Evolutionary conservation across 2,113 vertebrate species (phyloP).

Genomic region (Tamias sibiricus): DNA sequence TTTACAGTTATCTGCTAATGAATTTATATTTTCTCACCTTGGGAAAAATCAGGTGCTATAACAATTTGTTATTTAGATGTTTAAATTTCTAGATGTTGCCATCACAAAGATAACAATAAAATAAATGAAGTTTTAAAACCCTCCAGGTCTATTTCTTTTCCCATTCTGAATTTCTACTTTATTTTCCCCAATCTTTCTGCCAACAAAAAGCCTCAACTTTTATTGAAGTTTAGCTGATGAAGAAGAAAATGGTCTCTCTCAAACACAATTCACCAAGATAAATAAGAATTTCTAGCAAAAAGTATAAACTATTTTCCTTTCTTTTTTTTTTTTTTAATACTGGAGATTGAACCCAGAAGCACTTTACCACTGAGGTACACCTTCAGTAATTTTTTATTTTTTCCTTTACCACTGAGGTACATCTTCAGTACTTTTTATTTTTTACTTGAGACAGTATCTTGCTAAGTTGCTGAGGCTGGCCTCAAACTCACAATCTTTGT

Average conservation of each 20-base stretch:
- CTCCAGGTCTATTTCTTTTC: not conserved
- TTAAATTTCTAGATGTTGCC: constrained; percentile 46
- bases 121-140: not conserved
- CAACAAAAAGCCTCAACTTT: constrained; percentile 34
- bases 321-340: too few species aligned
- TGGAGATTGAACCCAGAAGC: too few species aligned
- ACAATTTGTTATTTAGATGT: not conserved
- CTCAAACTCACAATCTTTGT: too few species aligned
- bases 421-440: too few species aligned
- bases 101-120: constrained; percentile 51
- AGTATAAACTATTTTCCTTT: not conserved
- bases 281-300: constrained; percentile 9
- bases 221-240: not conserved
- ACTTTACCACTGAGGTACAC: too few species aligned
- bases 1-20: not conserved
- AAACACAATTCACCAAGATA: constrained; percentile 30
- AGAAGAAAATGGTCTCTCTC: not conserved
- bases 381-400: too few species aligned
- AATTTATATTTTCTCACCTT: constrained; percentile 49
- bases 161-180: constrained; percentile 34
- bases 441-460: too few species aligned
- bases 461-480: too few species aligned
- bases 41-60: not conserved
- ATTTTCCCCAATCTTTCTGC: not conserved
- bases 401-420: too few species aligned